Evolutionary conservation across 2,797 vertebrate genomes (phyloP), one percentile per base, ranked within the genome.

Genomic region (Sebastes vulpes): DNA sequence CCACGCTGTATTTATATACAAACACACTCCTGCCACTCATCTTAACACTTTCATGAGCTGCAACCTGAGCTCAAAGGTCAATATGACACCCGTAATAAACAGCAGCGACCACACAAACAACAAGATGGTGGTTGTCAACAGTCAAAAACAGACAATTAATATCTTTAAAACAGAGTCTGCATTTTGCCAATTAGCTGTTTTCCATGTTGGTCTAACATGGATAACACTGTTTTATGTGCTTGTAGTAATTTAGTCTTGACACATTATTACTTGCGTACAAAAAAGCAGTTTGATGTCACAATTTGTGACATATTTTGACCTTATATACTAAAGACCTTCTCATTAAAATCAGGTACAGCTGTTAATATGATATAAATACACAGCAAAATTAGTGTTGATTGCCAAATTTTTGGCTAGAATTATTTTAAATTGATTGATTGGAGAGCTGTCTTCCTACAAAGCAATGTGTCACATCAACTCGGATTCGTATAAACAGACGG

Each of bases 61-160:
- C 71, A 63, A 32, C 56, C 46, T n/a, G 52, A 59, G 72, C 58
- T 52, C 81, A 79, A 90, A 93, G 92, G 88, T 91, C 83, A 89
- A 65, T 85, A 53, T 74, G 83, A 65, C 67, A 66, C 21, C 42
- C 20, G 60, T 50, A 50, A 84, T 79, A 63, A 69, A 56, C 23
- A 12, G 3, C 48, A 9, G 25, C 5, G 1, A 25, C 11, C 23
- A 58, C 53, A 63, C 42, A 71, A 32, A 72, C 28, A 78, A 32
- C 12, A 81, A 75, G 48, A 69, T 67, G 57, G 65, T 11, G 16
- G 14, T 14, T 18, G 23, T 66, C 11, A 46, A 66, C 16, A 74
- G 65, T 67, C 2, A 71, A 61, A 68, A 1, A 69, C 25, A 35
- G 20, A 46, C 10, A 20, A n/a, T 11, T 1, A 11, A 3, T n/a